Base-by-base conservation (phyloP, 2,888 invertebrate genomes). In the Sipunculus nudus region DNA sequence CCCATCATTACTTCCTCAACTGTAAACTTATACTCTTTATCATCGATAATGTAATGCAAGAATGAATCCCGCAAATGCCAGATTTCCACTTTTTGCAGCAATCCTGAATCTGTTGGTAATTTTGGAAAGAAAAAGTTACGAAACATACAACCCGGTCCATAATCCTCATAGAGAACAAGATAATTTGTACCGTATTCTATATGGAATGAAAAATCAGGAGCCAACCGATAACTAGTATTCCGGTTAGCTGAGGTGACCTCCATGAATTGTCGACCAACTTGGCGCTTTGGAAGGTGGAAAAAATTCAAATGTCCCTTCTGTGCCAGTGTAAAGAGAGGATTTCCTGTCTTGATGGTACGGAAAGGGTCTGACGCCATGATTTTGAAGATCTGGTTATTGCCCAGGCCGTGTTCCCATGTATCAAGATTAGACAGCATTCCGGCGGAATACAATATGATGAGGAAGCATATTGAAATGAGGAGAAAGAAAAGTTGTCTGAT, bases 161-260 rank as follows among this genome's bases (percentile, higher is more conserved):
- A 48, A 40, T 71, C 70, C 43, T 72, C 68, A 41, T 72, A 71
- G 10, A 72, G 25, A 13, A 55, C 53, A n/a, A 71, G 65, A 10
- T 56, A 38, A 1, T 53, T 49, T 8, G 16, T 21, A 23, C 26
- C 39, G 46, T 69, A 72, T 19, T 56, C 31, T 1, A 68, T 23
- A 54, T 72, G 72, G 57, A 68, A 71, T 19, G 70, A 67, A 46
- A 72, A 72, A 47, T 72, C 72, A 25, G 72, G 72, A 10, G 65
- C 62, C 16, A 71, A 55, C 3, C 67, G 68, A 35, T 61, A 61
- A 10, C 61, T 56, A 2, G 66, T 67, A 43, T 72, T 60, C 19
- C 67, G 55, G 47, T 71, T 71, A 8, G 69, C 69, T 8, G 62
- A 53, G 25, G 71, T 70, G 1, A 71, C 54, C 49, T 71, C 71